Evolutionary conservation across 1,140 invertebrate species (phyloP), one percentile per base, ranked within the genome.

Genomic region (Scaptomyza hsui): DNA sequence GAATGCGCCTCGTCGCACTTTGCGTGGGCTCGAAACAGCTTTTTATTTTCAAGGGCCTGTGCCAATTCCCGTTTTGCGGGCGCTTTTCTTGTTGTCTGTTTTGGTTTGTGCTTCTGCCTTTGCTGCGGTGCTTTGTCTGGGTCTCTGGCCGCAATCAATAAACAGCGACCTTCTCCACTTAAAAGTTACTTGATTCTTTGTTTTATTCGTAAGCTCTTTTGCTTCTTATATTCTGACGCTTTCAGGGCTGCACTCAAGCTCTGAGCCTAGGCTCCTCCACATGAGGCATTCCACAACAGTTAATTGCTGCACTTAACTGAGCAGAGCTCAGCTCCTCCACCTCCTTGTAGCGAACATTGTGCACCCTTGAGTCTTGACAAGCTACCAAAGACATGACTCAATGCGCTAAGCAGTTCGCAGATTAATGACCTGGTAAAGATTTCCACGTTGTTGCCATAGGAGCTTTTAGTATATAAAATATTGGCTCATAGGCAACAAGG

Each of bases 41-140:
- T 74, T 86, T 83, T n/a, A n/a, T n/a, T 78, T 85, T 85, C 80
- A 85, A 85, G 80, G 80, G 80, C 80, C 80, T 85, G 80, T 85
- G 81, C 80, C 80, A 85, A 86, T 85, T 85, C 65, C 61, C 47
- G 56, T 42, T 12, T 18, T 68, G 63, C 71, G 39, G 44, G 37
- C 13, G 47, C 37, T 42, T 69, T 59, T 79, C 53, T 73, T 73
- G 65, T 61, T 37, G 62, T 68, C 35, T 80, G 55, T 41, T 49
- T 44, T 55, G 42, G 37, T 53, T 52, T 51, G 13, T 56, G 63
- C 57, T 65, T 57, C 42, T 55, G 15, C 35, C 39, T 62, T 62
- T 42, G n/a, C 48, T 53, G 57, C n/a, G n/a, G 73, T 68, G 59
- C 56, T 51, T 70, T 52, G 53, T 49, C 59, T 75, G 69, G 32